Evolutionary conservation across 2,888 invertebrate species (phyloP).

Genomic region (Phytoseiulus persimilis): DNA sequence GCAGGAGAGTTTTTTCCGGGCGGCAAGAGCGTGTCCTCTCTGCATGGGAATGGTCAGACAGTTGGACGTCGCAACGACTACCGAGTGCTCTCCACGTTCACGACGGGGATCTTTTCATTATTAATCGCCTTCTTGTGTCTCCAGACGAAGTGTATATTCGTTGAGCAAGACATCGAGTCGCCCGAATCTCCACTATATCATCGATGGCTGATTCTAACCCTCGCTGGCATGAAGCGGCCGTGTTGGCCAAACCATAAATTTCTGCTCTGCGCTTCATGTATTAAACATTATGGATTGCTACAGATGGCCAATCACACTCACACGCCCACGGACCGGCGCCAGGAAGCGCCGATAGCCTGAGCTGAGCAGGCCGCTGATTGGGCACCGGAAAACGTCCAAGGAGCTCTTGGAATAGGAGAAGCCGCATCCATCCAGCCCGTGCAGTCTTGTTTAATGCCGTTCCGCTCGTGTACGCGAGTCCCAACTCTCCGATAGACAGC

Average conservation of each 20-base stretch:
- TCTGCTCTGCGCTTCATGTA: neutral
- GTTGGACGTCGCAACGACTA: neutral
- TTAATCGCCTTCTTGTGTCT: neutral
- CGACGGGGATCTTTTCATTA: neutral
- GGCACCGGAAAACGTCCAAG: too few relatives aligned
- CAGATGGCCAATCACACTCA: neutral
- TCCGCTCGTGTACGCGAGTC: too few relatives aligned
- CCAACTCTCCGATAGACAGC: too few relatives aligned
- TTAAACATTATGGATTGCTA: neutral
- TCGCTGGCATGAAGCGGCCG: neutral
- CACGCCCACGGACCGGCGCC: neutral
- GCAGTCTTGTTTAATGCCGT: too few relatives aligned
- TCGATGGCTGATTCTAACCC: neutral
- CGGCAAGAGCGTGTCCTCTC: neutral
- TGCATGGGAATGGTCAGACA: neutral
- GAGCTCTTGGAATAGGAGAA: too few relatives aligned
- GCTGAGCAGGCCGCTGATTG: neutral
- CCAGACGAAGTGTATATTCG: neutral
- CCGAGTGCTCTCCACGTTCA: neutral
- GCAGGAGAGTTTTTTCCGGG: neutral
- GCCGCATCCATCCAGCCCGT: too few relatives aligned
- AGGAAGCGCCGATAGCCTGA: neutral
- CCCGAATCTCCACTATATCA: neutral
- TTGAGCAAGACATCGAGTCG: neutral
- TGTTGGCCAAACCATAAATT: neutral